Evolutionary conservation across 2,888 invertebrate species (phyloP).

Genomic region (Oithona nana): DNA sequence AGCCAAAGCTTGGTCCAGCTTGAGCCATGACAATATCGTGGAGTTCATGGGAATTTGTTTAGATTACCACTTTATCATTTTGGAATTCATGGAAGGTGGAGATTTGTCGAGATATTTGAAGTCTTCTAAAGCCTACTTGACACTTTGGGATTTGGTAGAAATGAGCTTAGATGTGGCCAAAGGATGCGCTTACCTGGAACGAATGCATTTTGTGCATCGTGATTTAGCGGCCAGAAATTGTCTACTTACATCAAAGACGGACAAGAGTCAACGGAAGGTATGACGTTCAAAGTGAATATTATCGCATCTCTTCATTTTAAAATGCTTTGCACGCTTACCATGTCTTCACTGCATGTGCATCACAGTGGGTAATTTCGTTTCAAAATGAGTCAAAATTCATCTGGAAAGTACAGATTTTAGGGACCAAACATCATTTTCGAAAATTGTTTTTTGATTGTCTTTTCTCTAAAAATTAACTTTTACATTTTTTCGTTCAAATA

Average conservation of each 20-base stretch:
- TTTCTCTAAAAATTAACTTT: no score
- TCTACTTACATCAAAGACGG: constrained; percentile 40
- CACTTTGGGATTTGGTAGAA: constrained; percentile 54
- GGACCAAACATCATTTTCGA: no score
- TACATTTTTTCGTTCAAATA: no score
- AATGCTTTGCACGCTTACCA: no score
- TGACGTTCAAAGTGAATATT: no score
- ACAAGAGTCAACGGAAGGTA: no score
- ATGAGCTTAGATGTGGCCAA: constrained; percentile 91
- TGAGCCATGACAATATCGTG: constrained; percentile 87
- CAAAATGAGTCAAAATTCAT: no score
- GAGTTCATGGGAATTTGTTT: constrained; percentile 80
- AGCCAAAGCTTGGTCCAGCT: constrained; percentile 90
- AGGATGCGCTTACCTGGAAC: constrained; percentile 86
- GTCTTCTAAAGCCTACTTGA: constrained; percentile 30
- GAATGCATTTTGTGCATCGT: constrained; percentile 89
- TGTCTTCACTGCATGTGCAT: no score
- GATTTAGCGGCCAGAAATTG: constrained; percentile 93
- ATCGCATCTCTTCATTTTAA: no score
- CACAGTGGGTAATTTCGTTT: no score
- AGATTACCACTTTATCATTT: constrained; percentile 77
- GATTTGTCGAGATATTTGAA: constrained; percentile 78
- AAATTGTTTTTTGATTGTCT: no score
- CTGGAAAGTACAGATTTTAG: no score
- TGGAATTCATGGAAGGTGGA: constrained; percentile 96